Base-by-base conservation (phyloP, 2,888 invertebrate species). In the Drosophila setosimentum region DNA sequence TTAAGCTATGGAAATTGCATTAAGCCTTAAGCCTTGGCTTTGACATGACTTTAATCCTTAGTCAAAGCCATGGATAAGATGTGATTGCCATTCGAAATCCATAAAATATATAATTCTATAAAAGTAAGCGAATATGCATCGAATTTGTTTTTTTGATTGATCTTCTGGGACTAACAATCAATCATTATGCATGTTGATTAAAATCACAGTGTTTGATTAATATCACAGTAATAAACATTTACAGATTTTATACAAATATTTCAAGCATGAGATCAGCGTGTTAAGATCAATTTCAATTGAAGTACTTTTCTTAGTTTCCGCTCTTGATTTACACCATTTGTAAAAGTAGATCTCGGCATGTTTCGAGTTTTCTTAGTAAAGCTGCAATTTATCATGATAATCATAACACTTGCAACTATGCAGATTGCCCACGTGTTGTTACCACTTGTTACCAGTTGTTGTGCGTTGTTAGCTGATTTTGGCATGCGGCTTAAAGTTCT, bases 391-490 rank as follows among this genome's bases (percentile, higher is more conserved):
- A 60, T 45, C 45, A 40, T 42, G 48, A 68, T 68, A 62, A 61
- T 32, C 53, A 59, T 29, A 66, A 54, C 73, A 61, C 50, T 42
- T 27, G 49, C 40, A 27, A 42, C 57, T 73, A 74, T 48, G 65
- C 35, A 50, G 49, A 18, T 61, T 64, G 78, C 55, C 80, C 78
- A 78, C 76, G 78, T 80, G 78, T 72, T 76, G 68, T 60, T 71
- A 30, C 67, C 80, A 80, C 76, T 71, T 78, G 68, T 60, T 71
- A 30, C 67, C 80, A 80, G 71, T 71, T 78, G 78, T 75, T 74
- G 80, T 79, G 79, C 80, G 77, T 79, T 79, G 80, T 76, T 80
- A 68, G 61, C 63, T 80, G 71, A 80, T 65, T 78, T 78, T 76
- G 80, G 77, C 73, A 64, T 76, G 76, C 60, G 60, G 53, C 48